Evolutionary conservation across 2,888 invertebrate genomes (phyloP).

Genomic region (Clivina fossor): DNA sequence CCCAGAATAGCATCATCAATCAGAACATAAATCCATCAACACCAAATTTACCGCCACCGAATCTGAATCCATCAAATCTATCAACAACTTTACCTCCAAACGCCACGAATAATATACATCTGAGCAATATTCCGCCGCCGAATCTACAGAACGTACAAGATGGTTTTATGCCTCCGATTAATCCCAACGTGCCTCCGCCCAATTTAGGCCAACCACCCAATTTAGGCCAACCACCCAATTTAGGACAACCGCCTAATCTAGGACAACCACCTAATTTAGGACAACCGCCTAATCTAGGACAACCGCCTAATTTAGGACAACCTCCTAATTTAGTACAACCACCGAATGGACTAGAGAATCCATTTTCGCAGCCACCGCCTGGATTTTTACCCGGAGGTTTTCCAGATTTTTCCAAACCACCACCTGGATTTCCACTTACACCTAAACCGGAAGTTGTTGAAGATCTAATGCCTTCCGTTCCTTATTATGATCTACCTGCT

Average conservation of each 20-base stretch:
- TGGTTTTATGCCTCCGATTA: slow-evolving; percentile 46
- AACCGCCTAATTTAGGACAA: slow-evolving; percentile 57
- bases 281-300: slow-evolving; percentile 43
- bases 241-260: slow-evolving; percentile 44
- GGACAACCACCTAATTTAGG: slow-evolving; percentile 42
- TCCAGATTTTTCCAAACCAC: slow-evolving; percentile 85
- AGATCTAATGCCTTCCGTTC: slow-evolving; percentile 84
- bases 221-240: slow-evolving; percentile 43
- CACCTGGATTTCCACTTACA: slow-evolving; percentile 70
- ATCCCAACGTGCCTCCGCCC: slow-evolving; percentile 51
- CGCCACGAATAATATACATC: slow-evolving; percentile 36
- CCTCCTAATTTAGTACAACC: too few species aligned
- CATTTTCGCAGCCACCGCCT: slow-evolving; percentile 61
- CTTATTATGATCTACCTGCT: slow-evolving; percentile 96
- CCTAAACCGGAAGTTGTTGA: slow-evolving; percentile 52
- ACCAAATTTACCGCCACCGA: slow-evolving; percentile 46
- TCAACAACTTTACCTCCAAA: slow-evolving; percentile 54
- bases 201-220: slow-evolving; percentile 43
- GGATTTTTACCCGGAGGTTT: slow-evolving; percentile 59
- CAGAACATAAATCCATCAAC: slow-evolving; percentile 56
- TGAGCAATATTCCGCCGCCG: slow-evolving; percentile 9
- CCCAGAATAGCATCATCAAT: slow-evolving; percentile 32
- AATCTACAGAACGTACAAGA: slow-evolving; percentile 15
- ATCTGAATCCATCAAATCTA: slow-evolving; percentile 44
- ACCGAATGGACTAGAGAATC: slow-evolving; percentile 46